phyloP scores from a whole-genome alignment of 92 coral and sea anemone species.

The Palythoa heliodiscus region DNA sequence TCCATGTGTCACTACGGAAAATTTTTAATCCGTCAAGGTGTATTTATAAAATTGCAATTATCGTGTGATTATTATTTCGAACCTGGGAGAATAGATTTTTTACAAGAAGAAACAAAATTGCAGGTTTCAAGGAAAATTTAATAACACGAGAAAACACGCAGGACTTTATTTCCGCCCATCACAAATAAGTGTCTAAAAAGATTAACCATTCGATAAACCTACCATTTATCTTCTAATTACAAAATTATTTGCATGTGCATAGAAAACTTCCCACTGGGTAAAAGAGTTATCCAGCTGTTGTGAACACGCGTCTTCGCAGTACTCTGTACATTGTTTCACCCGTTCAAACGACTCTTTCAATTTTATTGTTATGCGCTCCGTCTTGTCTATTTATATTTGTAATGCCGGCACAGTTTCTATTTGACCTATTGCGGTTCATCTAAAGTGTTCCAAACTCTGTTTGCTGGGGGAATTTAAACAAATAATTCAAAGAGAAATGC shows the following conservation, averaged over 20 bases:
- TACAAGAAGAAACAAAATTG: not conserved
- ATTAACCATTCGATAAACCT: conserved; percentile 46
- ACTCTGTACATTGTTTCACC: conserved; percentile 22
- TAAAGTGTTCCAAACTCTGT: conserved; percentile 26
- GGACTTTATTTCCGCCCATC: conserved; percentile 25
- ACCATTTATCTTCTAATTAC: conserved; percentile 47
- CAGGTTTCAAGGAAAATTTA: conserved; percentile 4
- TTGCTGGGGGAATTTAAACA: conserved; percentile 37
- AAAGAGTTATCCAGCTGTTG: conserved; percentile 30
- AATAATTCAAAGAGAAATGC: conserved; percentile 33
- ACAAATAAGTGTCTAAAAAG: conserved; percentile 34
- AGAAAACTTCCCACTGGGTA: conserved; percentile 33
- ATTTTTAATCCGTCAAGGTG: not conserved
- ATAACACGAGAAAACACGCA: conserved; percentile 13
- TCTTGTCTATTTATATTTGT: not conserved
- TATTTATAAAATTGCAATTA: not conserved
- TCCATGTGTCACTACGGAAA: conserved; percentile 10
- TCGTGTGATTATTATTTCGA: not conserved
- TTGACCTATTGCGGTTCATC: conserved; percentile 4
- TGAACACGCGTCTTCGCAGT: conserved; percentile 20
- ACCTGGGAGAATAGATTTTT: not conserved
- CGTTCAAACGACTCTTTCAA: conserved; percentile 15
- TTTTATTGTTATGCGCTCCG: not conserved
- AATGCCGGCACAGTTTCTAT: not conserved
- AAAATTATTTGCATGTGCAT: conserved; percentile 37